Evolutionary conservation across 1,140 invertebrate genomes (phyloP).

Genomic region (Atta texana): DNA sequence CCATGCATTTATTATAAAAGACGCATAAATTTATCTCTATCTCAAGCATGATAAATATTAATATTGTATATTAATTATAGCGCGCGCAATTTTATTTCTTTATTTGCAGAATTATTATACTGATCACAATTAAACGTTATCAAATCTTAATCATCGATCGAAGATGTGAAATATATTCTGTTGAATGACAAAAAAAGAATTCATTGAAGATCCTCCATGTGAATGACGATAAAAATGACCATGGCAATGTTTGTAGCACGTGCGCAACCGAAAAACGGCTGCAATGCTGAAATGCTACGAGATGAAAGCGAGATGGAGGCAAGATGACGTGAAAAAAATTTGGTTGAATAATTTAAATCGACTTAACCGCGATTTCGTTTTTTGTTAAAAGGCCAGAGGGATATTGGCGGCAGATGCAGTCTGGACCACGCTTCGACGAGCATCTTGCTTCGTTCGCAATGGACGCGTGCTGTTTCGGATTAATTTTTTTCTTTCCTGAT

Average conservation of each 20-base stretch:
- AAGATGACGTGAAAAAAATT: conserved; percentile 56
- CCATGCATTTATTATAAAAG: conserved; percentile 3
- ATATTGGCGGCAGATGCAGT: conserved; percentile 69
- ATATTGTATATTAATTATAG: background rate
- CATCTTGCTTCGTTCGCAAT: conserved; percentile 58
- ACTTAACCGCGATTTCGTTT: conserved; percentile 70
- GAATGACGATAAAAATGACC: conserved; percentile 32
- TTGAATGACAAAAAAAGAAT: conserved; percentile 1
- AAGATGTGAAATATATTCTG: no score
- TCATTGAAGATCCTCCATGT: background rate
- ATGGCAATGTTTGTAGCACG: conserved; percentile 38
- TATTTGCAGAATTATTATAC: background rate
- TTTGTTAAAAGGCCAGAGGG: conserved; percentile 33
- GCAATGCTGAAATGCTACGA: background rate
- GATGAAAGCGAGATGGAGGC: conserved; percentile 1
- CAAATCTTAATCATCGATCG: background rate
- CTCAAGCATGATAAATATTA: background rate
- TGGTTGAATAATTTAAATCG: conserved; percentile 71
- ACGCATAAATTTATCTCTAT: conserved; percentile 12
- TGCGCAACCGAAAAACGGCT: conserved; percentile 24
- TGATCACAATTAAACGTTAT: background rate
- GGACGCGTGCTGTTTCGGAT: conserved; percentile 77
- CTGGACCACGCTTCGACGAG: conserved; percentile 68
- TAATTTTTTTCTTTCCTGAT: conserved; percentile 67
- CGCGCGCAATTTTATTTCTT: background rate